Conservation (phyloP, 2,113 vertebrate genomes). For the zebrafish (Danio rerio) region DNA sequence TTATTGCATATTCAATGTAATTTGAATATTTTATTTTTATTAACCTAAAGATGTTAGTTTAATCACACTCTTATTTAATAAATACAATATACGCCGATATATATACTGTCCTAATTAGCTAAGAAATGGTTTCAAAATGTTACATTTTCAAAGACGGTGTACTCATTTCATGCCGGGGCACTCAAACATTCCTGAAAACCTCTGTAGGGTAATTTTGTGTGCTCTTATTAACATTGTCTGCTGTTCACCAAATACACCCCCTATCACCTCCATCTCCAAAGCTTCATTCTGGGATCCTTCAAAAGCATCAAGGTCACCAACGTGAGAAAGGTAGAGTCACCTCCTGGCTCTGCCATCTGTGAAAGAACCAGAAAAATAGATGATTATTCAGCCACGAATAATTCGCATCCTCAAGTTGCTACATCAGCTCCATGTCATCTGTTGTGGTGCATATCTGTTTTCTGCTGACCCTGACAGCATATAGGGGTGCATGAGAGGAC, state of each 20-base stretch:
- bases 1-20: too few relatives aligned
- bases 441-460: constrained; percentile 27
- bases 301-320: constrained; percentile 23
- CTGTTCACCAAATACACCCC: background rate
- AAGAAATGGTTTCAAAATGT: too few relatives aligned
- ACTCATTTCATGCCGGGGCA: background rate
- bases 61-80: too few relatives aligned
- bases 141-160: too few relatives aligned
- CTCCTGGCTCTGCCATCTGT: constrained; percentile 60
- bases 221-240: background rate
- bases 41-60: too few relatives aligned
- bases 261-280: constrained; percentile 24
- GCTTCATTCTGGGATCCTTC: constrained; percentile 8
- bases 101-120: too few relatives aligned
- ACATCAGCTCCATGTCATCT: constrained; percentile 22
- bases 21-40: too few relatives aligned
- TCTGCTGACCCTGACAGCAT: background rate
- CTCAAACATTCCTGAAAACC: background rate
- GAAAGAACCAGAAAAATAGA: constrained; percentile 60
- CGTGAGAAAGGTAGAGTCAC: constrained; percentile 29
- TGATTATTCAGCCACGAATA: background rate
- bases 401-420: constrained; percentile 25
- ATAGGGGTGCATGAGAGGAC: constrained; percentile 40
- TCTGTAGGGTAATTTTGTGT: background rate
- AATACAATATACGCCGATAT: too few relatives aligned